Evolutionary conservation across 2,113 vertebrate genomes (phyloP).

Genomic region (Lamprologus callipterus): DNA sequence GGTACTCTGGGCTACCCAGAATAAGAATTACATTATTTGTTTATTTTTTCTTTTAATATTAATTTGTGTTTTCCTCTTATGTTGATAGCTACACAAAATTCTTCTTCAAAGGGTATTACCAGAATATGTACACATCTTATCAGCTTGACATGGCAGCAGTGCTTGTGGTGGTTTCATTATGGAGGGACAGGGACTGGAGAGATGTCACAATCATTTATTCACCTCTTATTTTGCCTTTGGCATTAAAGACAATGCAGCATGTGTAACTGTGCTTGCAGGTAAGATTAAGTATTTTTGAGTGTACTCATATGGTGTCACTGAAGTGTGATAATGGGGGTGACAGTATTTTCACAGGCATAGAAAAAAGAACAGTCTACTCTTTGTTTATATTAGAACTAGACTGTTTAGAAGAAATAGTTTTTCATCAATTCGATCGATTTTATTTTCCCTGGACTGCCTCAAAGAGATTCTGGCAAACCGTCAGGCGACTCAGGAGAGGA

Average conservation of each 20-base stretch:
- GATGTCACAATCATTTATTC: background rate
- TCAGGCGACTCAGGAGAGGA: background rate
- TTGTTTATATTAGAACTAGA: background rate
- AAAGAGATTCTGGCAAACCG: background rate
- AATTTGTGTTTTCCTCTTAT: background rate
- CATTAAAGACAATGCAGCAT: background rate
- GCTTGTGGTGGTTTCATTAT: background rate
- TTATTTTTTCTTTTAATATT: background rate
- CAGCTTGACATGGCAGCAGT: background rate
- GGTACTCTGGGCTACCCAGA: constrained; percentile 5
- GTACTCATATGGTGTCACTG: background rate
- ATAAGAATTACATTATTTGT: constrained; percentile 30
- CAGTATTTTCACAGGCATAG: background rate
- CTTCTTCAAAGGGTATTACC: constrained; percentile 29
- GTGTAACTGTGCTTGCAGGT: background rate
- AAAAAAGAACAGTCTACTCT: background rate
- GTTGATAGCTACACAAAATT: constrained; percentile 26
- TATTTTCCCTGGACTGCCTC: background rate
- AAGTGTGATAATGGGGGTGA: background rate
- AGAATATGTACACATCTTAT: constrained; percentile 19
- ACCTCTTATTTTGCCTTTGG: background rate
- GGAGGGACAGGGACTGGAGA: background rate
- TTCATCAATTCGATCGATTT: background rate
- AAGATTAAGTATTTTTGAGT: background rate
- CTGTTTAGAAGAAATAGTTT: background rate